Evolutionary conservation across 2,888 invertebrate genomes (phyloP).

Genomic region (Athripsodes cinereus): DNA sequence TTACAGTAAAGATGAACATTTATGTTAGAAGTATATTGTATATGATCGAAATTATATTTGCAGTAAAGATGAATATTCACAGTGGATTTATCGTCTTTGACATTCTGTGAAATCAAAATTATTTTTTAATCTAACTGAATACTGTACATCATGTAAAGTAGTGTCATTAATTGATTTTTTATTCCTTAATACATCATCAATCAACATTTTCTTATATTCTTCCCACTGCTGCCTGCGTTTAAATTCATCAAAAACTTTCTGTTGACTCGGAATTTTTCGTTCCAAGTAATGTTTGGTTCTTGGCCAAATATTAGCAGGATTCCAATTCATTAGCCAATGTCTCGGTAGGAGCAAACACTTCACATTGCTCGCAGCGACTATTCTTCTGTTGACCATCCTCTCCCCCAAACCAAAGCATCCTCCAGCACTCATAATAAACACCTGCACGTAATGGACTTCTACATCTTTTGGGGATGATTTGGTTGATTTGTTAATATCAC

Average conservation of each 20-base stretch:
- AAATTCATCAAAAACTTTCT: constrained; percentile 19
- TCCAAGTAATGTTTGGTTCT: constrained; percentile 55
- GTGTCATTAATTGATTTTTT: constrained; percentile 50
- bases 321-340: constrained; percentile 62
- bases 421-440: constrained; percentile 52
- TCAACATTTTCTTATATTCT: constrained; percentile 46
- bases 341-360: constrained; percentile 62
- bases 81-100: too few species aligned
- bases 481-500: neutral
- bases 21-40: too few species aligned
- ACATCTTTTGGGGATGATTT: constrained; percentile 6
- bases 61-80: too few species aligned
- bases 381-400: constrained; percentile 57
- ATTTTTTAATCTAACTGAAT: constrained; percentile 56
- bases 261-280: constrained; percentile 38
- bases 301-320: constrained; percentile 60
- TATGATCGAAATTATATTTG: too few species aligned
- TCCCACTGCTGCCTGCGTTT: constrained; percentile 51
- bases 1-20: too few species aligned
- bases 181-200: constrained; percentile 44
- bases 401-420: constrained; percentile 69
- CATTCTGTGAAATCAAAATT: constrained; percentile 35
- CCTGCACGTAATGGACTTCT: constrained; percentile 43
- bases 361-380: constrained; percentile 51
- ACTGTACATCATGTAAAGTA: constrained; percentile 57